Evolutionary conservation across 2,888 invertebrate genomes (phyloP).

Genomic region (Lepas anatifera): DNA sequence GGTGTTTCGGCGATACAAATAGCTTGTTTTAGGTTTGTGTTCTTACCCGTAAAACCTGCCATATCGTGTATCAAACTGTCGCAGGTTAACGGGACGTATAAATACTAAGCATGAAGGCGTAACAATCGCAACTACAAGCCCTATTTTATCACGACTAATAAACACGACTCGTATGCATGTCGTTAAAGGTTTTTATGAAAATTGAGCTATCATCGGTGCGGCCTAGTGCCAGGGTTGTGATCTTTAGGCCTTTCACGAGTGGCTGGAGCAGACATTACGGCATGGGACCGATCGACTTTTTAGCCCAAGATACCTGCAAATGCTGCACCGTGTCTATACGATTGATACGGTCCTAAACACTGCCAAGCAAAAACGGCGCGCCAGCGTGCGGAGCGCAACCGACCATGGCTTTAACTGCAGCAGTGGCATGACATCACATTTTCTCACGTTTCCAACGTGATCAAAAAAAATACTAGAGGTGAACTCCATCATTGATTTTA

Average conservation of each 20-base stretch:
- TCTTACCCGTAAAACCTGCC: neutral
- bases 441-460: too few relatives aligned
- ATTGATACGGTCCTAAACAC: too few relatives aligned
- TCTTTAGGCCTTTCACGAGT: neutral
- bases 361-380: too few relatives aligned
- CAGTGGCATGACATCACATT: too few relatives aligned
- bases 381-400: too few relatives aligned
- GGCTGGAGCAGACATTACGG: neutral
- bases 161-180: neutral
- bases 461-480: too few relatives aligned
- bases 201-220: neutral
- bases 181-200: slow-evolving; percentile 6
- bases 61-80: neutral
- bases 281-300: neutral
- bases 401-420: too few relatives aligned
- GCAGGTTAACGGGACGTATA: neutral
- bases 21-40: neutral
- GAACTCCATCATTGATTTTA: too few relatives aligned
- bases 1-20: neutral
- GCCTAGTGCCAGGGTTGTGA: neutral
- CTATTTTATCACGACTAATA: neutral
- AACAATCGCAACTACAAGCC: neutral
- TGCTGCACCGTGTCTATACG: too few relatives aligned
- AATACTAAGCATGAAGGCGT: neutral
- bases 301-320: neutral